Base-by-base conservation (phyloP, 2,113 vertebrate genomes). In the Archocentrus centrarchus region DNA sequence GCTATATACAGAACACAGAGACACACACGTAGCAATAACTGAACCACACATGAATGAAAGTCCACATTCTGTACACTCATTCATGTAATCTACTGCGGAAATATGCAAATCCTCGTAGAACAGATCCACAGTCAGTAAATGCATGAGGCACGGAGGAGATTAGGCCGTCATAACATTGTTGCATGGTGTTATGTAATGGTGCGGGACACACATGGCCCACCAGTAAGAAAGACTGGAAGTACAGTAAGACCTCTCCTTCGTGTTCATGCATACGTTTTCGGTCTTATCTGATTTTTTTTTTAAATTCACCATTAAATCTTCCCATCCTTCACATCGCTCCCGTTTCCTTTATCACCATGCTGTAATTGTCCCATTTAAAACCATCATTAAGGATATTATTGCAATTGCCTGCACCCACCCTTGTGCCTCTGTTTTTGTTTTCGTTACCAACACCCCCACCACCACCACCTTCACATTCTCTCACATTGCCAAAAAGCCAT, bases 381-480 rank as follows among this genome's bases (percentile, higher is more conserved):
- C 88, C 82, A 84, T 88, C 91, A 90, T 95, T 95, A 93, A 87
- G 63, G 30, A 44, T 89, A 87, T 94, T 92, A 94, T 84, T 91
- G 84, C 85, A 61, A 61, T 86, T 7, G 76, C 41, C 89, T 78
- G 80, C 64, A 57, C 81, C 75, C 62, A 59, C 76, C 32, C 59
- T 76, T 86, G 85, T 35, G 53, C 60, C 76, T 70, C 63, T 87
- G 68, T 90, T 85, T 82, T 90, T 87, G 81, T 90, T 87, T 77
- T 81, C 41, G 39, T 6, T 18, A 24, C 50, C 22, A 6, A 1
- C 7, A 3, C 8, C 5, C 4, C n/a, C 17, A 20, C 5, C 10
- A 27, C 27, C 41, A 11, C 20, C 32, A 20, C 3, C 39, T 8
- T 35, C 7, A 6, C 35, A 18, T 47, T 68, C 59, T 78, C 59